These are phyloP conservation scores for Thaumetopoea pityocampa DNA, from an alignment of 1,140 invertebrate genomes.

Conservation along the genomic window DNA sequence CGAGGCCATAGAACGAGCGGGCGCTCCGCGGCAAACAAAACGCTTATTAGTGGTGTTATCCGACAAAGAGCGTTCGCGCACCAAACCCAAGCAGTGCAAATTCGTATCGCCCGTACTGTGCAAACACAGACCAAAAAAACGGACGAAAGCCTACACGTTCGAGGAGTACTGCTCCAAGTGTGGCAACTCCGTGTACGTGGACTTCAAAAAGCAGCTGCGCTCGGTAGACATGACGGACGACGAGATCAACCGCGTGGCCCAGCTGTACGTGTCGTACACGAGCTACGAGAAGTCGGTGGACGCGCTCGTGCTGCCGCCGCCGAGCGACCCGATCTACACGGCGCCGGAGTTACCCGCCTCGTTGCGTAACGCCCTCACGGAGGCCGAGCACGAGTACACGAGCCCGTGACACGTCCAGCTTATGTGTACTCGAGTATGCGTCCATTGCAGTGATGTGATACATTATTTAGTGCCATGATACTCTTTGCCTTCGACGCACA, in stretches of 20 bases:
- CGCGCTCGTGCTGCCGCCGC: slow-evolving; percentile 47
- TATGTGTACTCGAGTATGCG: slow-evolving; percentile 22
- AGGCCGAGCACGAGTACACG: slow-evolving; percentile 37
- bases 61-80: slow-evolving; percentile 28
- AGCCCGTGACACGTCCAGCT: slow-evolving; percentile 32
- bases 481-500: slow-evolving; percentile 16
- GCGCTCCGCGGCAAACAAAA: slow-evolving; percentile 25
- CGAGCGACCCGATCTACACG: slow-evolving; percentile 56
- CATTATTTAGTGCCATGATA: slow-evolving; percentile 42
- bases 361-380: slow-evolving; percentile 36
- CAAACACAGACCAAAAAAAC: slow-evolving; percentile 33
- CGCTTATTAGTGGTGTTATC: slow-evolving; percentile 39
- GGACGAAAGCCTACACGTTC: slow-evolving; percentile 33
- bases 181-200: slow-evolving; percentile 40
- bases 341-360: slow-evolving; percentile 49
- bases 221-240: slow-evolving; percentile 53
- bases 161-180: slow-evolving; percentile 53
- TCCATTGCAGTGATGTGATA: slow-evolving; percentile 25
- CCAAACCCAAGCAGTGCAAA: slow-evolving; percentile 36
- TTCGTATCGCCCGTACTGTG: slow-evolving; percentile 51
- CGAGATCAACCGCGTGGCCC: slow-evolving; percentile 49
- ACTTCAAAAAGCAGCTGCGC: slow-evolving; percentile 50
- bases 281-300: slow-evolving; percentile 52
- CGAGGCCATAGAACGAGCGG: slow-evolving; percentile 43
- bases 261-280: slow-evolving; percentile 48